A percentile compares a stretch with the other conserved stretches of the same genome.
phyloP scores from a whole-genome alignment of 2,888 invertebrate genomes.

The Agrochola circellaris region DNA sequence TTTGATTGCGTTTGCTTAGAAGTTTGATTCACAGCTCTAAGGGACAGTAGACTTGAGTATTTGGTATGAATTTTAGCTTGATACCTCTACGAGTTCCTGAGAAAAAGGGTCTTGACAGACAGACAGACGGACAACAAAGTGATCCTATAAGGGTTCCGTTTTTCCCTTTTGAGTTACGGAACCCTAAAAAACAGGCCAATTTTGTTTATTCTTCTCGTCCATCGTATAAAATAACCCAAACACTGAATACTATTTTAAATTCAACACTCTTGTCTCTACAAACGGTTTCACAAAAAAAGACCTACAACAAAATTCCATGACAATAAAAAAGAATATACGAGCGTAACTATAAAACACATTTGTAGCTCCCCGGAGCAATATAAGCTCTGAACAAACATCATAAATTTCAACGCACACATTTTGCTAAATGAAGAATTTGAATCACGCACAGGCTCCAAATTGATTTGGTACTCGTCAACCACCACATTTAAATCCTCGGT shows the following conservation, averaged over 20 bases:
- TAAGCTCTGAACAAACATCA: slow-evolving; percentile 57
- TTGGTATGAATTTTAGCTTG: too few species aligned
- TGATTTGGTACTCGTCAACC: slow-evolving; percentile 84
- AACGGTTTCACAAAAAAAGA: slow-evolving; percentile 31
- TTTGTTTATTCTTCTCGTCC: neutral
- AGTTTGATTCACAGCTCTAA: too few species aligned
- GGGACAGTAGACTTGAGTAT: too few species aligned
- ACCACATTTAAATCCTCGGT: slow-evolving; percentile 82
- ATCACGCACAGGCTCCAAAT: slow-evolving; percentile 82
- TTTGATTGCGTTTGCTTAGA: too few species aligned
- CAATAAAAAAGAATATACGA: slow-evolving; percentile 54
- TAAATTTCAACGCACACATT: slow-evolving; percentile 63
- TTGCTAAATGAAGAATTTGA: slow-evolving; percentile 78
- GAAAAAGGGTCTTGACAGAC: too few species aligned
- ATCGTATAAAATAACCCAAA: slow-evolving; percentile 10
- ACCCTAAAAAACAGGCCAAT: neutral
- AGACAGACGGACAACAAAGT: too few species aligned
- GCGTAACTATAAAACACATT: slow-evolving; percentile 61
- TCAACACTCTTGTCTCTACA: slow-evolving; percentile 23
- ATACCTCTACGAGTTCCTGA: too few species aligned
- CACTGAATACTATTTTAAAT: slow-evolving; percentile 26
- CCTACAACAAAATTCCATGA: slow-evolving; percentile 20
- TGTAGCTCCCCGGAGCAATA: slow-evolving; percentile 59
- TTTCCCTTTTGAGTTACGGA: too few species aligned
- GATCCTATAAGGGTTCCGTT: too few species aligned